Evolutionary conservation across 2,797 vertebrate genomes (phyloP).

Genomic region (Gymnothorax javanicus): DNA sequence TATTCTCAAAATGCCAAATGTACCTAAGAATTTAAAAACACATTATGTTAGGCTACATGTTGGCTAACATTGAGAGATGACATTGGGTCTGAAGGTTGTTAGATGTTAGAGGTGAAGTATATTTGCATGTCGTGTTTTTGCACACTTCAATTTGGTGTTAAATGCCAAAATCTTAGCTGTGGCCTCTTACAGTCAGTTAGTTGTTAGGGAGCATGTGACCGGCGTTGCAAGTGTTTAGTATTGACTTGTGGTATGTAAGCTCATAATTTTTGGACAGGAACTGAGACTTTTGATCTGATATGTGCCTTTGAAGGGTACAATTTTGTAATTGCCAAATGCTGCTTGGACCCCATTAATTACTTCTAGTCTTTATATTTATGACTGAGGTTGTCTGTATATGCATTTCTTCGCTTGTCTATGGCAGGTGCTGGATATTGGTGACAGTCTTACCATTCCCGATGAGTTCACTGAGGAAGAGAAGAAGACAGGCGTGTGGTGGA

Average conservation of each 20-base stretch:
- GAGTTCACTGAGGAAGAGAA: conserved; percentile 94
- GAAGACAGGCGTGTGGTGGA: conserved; percentile 88
- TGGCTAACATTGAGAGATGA: background rate
- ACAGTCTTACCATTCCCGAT: conserved; percentile 88
- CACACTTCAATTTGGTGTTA: too few species aligned
- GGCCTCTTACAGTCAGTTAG: too few species aligned
- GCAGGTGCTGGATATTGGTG: conserved; percentile 91
- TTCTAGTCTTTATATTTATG: background rate
- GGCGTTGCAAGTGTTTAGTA: too few species aligned
- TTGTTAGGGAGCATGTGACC: too few species aligned
- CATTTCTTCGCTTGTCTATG: background rate
- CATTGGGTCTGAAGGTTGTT: background rate
- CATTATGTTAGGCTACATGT: background rate
- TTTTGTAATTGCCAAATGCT: background rate
- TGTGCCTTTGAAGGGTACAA: too few species aligned
- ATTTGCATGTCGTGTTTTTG: background rate
- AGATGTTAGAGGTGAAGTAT: too few species aligned
- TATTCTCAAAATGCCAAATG: background rate
- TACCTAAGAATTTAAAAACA: too few species aligned
- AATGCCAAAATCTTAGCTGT: too few species aligned
- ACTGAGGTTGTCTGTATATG: background rate
- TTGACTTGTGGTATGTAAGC: too few species aligned
- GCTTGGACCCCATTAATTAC: background rate
- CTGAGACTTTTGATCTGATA: too few species aligned
- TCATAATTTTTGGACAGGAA: too few species aligned